These are phyloP conservation scores for Leptarthrus brevirostris DNA, from an alignment of 2,888 invertebrate genomes.

Conservation along the genomic window DNA sequence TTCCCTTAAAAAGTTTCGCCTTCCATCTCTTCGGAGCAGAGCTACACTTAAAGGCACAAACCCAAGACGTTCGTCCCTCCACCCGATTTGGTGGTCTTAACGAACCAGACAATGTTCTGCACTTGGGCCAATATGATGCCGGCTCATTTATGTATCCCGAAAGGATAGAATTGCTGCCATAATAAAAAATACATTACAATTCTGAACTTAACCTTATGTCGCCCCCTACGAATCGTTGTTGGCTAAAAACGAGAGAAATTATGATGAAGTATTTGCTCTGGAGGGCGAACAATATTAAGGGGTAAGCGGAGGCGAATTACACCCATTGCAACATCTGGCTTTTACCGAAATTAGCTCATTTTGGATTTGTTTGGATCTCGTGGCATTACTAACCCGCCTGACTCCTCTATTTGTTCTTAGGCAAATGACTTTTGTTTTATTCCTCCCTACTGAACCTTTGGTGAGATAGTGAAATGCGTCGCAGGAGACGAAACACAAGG, in stretches of 20 bases:
- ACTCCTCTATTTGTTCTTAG: conserved; percentile 15
- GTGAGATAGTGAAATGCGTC: background rate
- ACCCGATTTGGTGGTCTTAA: background rate
- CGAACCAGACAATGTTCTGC: background rate
- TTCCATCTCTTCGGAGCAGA: background rate
- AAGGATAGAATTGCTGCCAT: conserved; percentile 36
- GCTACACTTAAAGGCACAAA: too few relatives aligned
- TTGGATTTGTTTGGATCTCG: conserved; percentile 30
- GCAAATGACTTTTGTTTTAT: conserved; percentile 34
- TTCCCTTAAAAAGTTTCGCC: background rate
- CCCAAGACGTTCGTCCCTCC: background rate
- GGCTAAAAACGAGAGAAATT: conserved; percentile 34
- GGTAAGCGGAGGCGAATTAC: background rate
- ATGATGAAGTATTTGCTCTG: conserved; percentile 33
- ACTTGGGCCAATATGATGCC: conserved; percentile 36
- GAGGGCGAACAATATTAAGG: background rate
- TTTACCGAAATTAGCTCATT: conserved; percentile 49
- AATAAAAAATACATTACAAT: conserved; percentile 42
- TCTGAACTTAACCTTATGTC: conserved; percentile 28
- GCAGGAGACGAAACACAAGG: too few relatives aligned
- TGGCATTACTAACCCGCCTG: conserved; percentile 32
- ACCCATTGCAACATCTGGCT: conserved; percentile 45
- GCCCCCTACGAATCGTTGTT: conserved; percentile 5
- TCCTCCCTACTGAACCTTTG: background rate
- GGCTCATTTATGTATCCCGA: conserved; percentile 14